Evolutionary conservation across 2,888 invertebrate species (phyloP), one percentile per base, ranked within the genome.

Genomic region (Pyrochroa serraticornis): DNA sequence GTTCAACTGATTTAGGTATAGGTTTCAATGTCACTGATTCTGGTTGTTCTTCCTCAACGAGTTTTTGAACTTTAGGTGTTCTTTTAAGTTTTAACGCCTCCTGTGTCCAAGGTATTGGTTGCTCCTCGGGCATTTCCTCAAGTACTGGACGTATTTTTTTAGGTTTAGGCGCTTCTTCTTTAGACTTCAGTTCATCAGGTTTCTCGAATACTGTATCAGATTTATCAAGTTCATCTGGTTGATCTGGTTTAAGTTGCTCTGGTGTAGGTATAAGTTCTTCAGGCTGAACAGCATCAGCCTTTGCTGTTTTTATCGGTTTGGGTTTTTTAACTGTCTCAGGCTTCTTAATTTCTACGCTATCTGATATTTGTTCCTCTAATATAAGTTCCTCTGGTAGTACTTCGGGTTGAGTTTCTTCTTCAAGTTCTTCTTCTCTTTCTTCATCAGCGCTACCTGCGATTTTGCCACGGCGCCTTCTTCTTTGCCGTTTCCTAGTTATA

Each of bases 81-180:
- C 71, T 77, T 57, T 84, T 85, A 8, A 85, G 69, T 33, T 72
- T 78, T 10, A 84, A 77, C 53, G 82, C 81, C 75, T 88, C 86
- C 68, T 88, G 83, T 3, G 84, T 88, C 84, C 84, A 84, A 6
- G 83, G 81, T 59, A 51, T 38, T 43, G 81, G 77, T 58, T 10
- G 39, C 13, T 39, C 13, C 3, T 39, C 39, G 3, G 22, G 8
- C 9, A 7, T 10, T 37, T 48, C 48, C n/a, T 48, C 31, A 30
- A 37, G 50, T 14, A 14, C 8, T 9, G 12, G n/a, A 33, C 13
- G 32, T 31, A 3, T 12, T 43, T 3, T 5, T 50, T 50, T 48
- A 31, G 48, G 30, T 10, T 31, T 34, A 8, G 14, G 3, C 3
- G 31, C 3, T 30, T 48, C 48, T 37, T 48, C 45, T 52, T 52